A percentile compares a stretch with the other conserved stretches of the same genome.
Conservation (phyloP, 1,140 invertebrate genomes). For the Hylyphantes graminicola region DNA sequence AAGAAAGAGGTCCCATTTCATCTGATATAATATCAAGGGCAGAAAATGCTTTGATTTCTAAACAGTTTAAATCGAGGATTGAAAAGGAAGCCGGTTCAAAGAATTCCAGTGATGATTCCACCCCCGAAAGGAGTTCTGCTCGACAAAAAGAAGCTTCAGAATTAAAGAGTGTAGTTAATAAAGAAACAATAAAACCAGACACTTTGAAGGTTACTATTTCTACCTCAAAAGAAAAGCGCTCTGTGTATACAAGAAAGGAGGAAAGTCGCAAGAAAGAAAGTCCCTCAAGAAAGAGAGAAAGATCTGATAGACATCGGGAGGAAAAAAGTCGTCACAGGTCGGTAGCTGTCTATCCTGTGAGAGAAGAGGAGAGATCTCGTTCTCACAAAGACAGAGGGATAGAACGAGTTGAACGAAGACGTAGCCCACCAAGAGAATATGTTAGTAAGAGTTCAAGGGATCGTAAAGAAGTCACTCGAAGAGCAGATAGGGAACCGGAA, state of each 20-base stretch:
- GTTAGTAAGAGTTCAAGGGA: conserved; percentile 13
- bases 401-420: conserved; percentile 44
- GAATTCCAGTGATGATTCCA: conserved; percentile 66
- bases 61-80: conserved; percentile 76
- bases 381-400: background rate
- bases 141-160: conserved; percentile 66
- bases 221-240: conserved; percentile 59
- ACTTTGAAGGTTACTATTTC: conserved; percentile 43
- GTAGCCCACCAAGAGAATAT: conserved; percentile 62
- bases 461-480: background rate
- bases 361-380: background rate
- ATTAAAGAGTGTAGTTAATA: conserved; percentile 64
- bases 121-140: conserved; percentile 68
- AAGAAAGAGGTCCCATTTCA: conserved; percentile 66
- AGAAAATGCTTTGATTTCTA: conserved; percentile 88
- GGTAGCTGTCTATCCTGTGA: background rate
- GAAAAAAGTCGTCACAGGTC: conserved; percentile 24
- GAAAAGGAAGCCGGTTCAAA: conserved; percentile 69
- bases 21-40: conserved; percentile 74
- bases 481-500: conserved; percentile 12
- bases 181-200: conserved; percentile 10
- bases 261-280: conserved; percentile 33
- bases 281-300: conserved; percentile 12
- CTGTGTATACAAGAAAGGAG: conserved; percentile 65
- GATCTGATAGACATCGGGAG: conserved; percentile 30